Evolutionary conservation across 1,140 invertebrate genomes (phyloP).

Genomic region (Diploscapter pachys): DNA sequence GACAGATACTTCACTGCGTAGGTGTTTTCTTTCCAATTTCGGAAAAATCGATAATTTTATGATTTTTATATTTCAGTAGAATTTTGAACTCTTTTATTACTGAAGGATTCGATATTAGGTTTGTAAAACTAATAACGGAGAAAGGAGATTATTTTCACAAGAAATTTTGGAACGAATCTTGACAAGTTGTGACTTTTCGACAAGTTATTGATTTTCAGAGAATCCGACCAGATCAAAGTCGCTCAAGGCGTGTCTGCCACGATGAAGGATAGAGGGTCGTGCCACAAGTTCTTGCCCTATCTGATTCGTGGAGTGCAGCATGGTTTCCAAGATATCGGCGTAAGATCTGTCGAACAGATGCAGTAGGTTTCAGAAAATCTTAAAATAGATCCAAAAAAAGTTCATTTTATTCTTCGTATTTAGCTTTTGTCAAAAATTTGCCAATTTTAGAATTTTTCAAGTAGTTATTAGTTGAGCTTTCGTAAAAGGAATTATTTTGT

Average conservation of each 20-base stretch:
- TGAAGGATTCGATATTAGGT: background rate
- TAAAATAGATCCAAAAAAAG: background rate
- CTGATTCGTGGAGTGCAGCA: slow-evolving; percentile 89
- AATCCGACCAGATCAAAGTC: slow-evolving; percentile 90
- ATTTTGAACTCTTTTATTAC: background rate
- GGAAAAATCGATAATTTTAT: background rate
- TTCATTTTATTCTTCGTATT: background rate
- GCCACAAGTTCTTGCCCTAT: slow-evolving; percentile 89
- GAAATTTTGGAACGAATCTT: background rate
- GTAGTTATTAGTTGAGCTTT: background rate
- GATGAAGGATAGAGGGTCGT: slow-evolving; percentile 94
- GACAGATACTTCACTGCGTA: slow-evolving; percentile 63
- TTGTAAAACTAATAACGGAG: background rate
- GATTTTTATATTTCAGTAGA: background rate
- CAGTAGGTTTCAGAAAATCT: slow-evolving; percentile 53
- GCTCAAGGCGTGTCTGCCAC: slow-evolving; percentile 98
- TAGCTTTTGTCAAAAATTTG: background rate
- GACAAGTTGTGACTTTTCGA: background rate
- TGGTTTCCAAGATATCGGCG: slow-evolving; percentile 94
- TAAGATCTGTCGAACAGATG: slow-evolving; percentile 61
- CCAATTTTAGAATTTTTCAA: background rate
- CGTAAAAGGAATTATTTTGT: too few relatives aligned
- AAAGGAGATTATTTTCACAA: background rate
- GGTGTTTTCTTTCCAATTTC: background rate
- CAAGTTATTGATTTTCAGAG: slow-evolving; percentile 64